Evolutionary conservation across 2,888 invertebrate species (phyloP).

Genomic region (Agrochola litura): DNA sequence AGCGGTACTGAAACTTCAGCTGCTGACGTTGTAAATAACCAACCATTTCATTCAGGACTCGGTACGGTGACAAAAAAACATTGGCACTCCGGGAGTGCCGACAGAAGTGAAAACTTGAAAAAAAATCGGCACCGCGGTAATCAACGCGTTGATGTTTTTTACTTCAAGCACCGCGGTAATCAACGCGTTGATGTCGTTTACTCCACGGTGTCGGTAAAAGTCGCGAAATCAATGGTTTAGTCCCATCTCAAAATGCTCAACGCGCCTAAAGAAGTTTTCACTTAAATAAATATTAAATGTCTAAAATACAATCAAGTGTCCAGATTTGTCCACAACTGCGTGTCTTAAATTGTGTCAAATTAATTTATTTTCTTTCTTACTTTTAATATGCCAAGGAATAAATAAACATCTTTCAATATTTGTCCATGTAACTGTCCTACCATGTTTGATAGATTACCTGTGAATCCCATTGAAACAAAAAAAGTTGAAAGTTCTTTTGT

Average conservation of each 20-base stretch:
- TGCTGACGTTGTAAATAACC: conserved; percentile 1
- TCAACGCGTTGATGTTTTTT: no score
- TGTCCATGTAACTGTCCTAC: not conserved
- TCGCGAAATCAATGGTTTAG: no score
- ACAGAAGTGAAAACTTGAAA: no score
- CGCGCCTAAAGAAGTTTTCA: no score
- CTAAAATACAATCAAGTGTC: not conserved
- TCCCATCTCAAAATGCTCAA: no score
- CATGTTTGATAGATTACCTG: conserved; percentile 8
- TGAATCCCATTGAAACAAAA: conserved; percentile 31
- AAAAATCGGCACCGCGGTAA: no score
- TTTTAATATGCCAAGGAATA: not conserved
- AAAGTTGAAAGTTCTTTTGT: conserved; percentile 23
- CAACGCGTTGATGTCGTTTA: no score
- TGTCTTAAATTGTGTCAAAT: not conserved
- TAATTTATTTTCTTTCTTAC: not conserved
- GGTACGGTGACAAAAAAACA: not conserved
- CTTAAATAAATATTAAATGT: not conserved
- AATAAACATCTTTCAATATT: not conserved
- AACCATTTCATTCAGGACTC: not conserved
- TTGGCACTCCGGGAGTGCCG: no score
- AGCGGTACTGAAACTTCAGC: not conserved
- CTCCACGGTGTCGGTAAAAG: no score
- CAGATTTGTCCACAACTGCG: no score
- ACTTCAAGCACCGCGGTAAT: no score